These are phyloP conservation scores for Spheniscus mendiculus DNA, from an alignment of 2,113 vertebrate species.

Conservation along the genomic window DNA sequence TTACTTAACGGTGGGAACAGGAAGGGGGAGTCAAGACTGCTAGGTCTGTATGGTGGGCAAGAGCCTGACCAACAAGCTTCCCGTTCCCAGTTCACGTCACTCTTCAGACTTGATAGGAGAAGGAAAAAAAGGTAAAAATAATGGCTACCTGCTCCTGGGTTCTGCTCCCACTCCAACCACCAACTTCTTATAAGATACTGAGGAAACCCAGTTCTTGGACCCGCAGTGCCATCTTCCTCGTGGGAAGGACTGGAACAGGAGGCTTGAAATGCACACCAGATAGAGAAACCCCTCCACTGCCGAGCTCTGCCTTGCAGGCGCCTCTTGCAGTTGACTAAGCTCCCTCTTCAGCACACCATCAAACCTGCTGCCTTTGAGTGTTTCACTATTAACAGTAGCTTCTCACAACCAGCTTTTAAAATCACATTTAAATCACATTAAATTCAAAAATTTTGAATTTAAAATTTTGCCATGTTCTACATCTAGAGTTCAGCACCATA, in stretches of 20 bases:
- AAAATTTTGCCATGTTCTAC: not conserved
- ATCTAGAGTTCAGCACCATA: not conserved
- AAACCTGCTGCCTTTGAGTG: not conserved
- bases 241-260: not conserved
- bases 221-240: not conserved
- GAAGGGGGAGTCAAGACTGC: not conserved
- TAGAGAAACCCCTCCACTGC: not conserved
- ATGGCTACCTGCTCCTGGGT: not conserved
- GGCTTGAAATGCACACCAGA: fast-evolving
- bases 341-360: not conserved
- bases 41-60: fast-evolving
- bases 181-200: fast-evolving
- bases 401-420: not conserved
- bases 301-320: not conserved
- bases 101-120: too few species aligned
- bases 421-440: not conserved
- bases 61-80: not conserved
- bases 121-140: too few species aligned
- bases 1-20: not conserved
- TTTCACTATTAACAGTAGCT: not conserved
- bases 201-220: fast-evolving
- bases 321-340: not conserved
- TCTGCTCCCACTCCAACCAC: not conserved
- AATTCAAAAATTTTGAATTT: too few species aligned
- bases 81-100: fast-evolving